These are phyloP conservation scores for Slavum lentiscoides DNA, from an alignment of 2,888 invertebrate species.

Conservation along the genomic window DNA sequence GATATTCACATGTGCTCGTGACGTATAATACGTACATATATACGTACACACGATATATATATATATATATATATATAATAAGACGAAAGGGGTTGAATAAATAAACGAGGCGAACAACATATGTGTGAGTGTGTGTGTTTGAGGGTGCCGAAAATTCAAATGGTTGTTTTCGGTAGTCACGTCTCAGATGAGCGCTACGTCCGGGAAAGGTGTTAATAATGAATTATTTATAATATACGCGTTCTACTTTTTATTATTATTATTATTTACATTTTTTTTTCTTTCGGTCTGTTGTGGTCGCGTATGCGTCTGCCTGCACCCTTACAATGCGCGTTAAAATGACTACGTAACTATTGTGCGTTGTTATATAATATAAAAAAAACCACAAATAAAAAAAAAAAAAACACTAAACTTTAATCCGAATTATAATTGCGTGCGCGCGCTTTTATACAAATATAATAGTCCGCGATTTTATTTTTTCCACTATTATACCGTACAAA, in stretches of 20 bases:
- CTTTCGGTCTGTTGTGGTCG: background rate
- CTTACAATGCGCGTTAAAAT: constrained; percentile 32
- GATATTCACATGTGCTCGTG: too few species aligned
- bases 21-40: background rate
- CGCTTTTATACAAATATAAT: too few species aligned
- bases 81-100: constrained; percentile 45
- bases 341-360: constrained; percentile 17
- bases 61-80: background rate
- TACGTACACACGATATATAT: background rate
- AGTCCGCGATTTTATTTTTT: too few species aligned
- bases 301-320: background rate
- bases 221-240: constrained; percentile 33
- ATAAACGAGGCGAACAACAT: constrained; percentile 31
- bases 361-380: too few species aligned
- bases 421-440: constrained; percentile 16
- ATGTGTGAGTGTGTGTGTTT: background rate
- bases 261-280: background rate
- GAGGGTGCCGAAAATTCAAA: constrained; percentile 33
- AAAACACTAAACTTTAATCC: background rate
- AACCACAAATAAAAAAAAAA: constrained; percentile 3
- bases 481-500: too few species aligned
- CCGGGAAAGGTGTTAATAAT: constrained; percentile 50
- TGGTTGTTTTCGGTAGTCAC: constrained; percentile 47
- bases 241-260: background rate
- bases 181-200: constrained; percentile 48